phyloP scores from a whole-genome alignment of 2,888 invertebrate species.

The Lottia scabra region DNA sequence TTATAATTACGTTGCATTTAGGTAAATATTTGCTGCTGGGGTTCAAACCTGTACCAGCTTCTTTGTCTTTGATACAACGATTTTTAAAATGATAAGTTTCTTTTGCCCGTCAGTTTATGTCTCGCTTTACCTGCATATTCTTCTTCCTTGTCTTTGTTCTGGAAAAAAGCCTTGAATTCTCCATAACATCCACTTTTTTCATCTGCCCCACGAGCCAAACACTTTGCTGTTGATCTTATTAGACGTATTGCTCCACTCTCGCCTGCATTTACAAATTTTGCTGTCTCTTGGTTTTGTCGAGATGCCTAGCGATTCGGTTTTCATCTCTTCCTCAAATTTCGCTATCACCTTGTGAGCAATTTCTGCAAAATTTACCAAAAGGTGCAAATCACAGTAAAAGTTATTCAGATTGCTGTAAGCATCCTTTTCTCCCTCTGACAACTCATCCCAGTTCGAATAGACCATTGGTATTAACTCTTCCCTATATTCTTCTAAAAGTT shows the following conservation, averaged over 20 bases:
- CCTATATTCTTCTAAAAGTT: conserved; percentile 17
- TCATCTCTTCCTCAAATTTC: neutral
- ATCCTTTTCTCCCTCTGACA: conserved; percentile 7
- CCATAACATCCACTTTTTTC: conserved; percentile 9
- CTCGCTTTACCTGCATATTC: neutral
- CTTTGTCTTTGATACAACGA: too few species aligned
- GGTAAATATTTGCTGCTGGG: too few species aligned
- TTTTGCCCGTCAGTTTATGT: too few species aligned
- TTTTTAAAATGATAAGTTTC: too few species aligned
- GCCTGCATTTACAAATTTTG: neutral
- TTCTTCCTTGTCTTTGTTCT: conserved; percentile 1
- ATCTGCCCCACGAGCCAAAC: neutral
- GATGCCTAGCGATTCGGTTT: neutral
- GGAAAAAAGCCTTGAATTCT: conserved; percentile 3
- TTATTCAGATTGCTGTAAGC: conserved; percentile 8
- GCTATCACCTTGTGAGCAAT: neutral
- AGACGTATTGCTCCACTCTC: conserved; percentile 6
- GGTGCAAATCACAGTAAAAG: conserved; percentile 27
- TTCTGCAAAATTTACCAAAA: conserved; percentile 22
- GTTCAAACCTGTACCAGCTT: too few species aligned
- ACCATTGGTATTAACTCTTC: conserved; percentile 11
- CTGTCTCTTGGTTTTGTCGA: neutral
- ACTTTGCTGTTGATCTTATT: conserved; percentile 3
- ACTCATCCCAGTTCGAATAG: conserved; percentile 8
- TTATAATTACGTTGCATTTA: too few species aligned